Conservation (phyloP, 2,113 vertebrate genomes). For the Sula dactylatra region DNA sequence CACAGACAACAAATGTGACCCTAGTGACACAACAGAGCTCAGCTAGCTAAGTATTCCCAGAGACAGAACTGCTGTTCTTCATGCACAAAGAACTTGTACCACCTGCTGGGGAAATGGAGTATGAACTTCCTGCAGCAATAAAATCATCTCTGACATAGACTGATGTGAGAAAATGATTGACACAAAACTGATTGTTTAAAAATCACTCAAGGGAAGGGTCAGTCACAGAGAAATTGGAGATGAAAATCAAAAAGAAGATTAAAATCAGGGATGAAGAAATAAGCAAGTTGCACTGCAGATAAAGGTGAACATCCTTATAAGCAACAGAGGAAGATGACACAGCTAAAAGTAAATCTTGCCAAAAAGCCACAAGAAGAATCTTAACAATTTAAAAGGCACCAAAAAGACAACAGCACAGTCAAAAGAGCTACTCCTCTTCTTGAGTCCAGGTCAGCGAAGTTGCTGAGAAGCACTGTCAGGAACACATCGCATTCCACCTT, state of each 20-base stretch:
- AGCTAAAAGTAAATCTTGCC: neutral
- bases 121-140: neutral
- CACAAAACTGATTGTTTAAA: neutral
- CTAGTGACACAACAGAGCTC: neutral
- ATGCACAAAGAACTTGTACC: neutral
- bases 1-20: neutral
- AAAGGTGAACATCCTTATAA: neutral
- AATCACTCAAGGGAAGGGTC: neutral
- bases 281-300: neutral
- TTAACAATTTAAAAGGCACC: neutral
- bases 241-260: neutral
- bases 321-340: neutral
- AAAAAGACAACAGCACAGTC: neutral
- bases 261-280: neutral
- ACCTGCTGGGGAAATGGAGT: slow-evolving; percentile 1
- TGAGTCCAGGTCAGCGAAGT: neutral
- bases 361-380: neutral
- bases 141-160: neutral
- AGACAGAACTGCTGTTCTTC: neutral
- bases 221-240: neutral
- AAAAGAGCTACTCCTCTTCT: neutral
- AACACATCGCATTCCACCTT: neutral
- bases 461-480: neutral
- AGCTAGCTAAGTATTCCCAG: neutral
- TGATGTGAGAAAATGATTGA: neutral